These are phyloP conservation scores for Sebastes diploproa DNA, from an alignment of 2,797 vertebrate genomes.

Conservation along the genomic window DNA sequence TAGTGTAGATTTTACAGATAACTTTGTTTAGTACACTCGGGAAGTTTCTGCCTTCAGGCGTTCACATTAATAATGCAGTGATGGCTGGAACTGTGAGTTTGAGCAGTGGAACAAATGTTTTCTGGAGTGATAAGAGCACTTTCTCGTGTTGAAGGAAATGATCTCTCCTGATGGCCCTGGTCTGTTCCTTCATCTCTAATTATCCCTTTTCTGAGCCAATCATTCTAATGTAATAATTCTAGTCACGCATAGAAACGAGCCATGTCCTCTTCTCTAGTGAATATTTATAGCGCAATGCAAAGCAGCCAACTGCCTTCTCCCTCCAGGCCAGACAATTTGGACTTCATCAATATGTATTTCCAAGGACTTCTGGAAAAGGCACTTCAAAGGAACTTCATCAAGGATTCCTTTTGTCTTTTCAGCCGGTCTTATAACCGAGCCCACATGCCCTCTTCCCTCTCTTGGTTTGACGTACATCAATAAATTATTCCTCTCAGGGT, in stretches of 20 bases:
- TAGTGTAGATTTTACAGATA: slow-evolving; percentile 30
- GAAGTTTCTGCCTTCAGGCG: slow-evolving; percentile 14
- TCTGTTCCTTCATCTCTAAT: slow-evolving; percentile 83
- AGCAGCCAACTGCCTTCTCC: slow-evolving; percentile 90
- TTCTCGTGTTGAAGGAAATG: slow-evolving; percentile 9
- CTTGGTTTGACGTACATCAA: slow-evolving; percentile 89
- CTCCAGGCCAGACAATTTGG: slow-evolving; percentile 96
- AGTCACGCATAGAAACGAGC: slow-evolving; percentile 87
- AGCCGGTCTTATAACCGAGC: slow-evolving; percentile 82
- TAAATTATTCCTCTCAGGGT: slow-evolving; percentile 90
- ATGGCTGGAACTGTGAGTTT: slow-evolving; percentile 5
- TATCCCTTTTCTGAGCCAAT: slow-evolving; percentile 86
- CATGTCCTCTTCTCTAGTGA: slow-evolving; percentile 87
- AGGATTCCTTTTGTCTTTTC: slow-evolving; percentile 96
- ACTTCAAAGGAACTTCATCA: slow-evolving; percentile 98
- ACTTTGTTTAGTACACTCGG: slow-evolving; percentile 34
- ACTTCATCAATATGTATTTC: slow-evolving; percentile 99
- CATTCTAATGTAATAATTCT: slow-evolving; percentile 89
- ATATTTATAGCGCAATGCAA: slow-evolving; percentile 95
- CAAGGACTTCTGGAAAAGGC: slow-evolving; percentile 95
- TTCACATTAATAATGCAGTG: slow-evolving; percentile 34
- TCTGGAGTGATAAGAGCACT: slow-evolving; percentile 19
- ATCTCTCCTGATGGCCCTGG: slow-evolving; percentile 53
- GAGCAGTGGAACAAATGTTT: slow-evolving; percentile 31
- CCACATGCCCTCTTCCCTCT: slow-evolving; percentile 34